A percentile compares a stretch with the other conserved stretches of the same genome.
Conservation (phyloP, 35 echinoderm and acorn worm species). For the Patiria miniata region DNA sequence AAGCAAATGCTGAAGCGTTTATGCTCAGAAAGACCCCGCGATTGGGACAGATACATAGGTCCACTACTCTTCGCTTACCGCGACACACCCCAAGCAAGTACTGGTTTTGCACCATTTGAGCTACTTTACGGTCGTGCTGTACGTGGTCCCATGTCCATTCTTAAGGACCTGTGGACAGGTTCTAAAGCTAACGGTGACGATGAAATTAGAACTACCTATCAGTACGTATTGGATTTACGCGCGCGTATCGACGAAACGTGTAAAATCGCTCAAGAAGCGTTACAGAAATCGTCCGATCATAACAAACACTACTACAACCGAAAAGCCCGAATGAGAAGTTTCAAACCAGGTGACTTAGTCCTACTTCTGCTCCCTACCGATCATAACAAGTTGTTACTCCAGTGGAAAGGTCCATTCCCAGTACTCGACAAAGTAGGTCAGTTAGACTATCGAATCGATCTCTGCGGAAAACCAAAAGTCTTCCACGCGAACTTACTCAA, state of each 20-base stretch:
- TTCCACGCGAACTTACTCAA: no score
- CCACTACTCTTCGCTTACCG: no score
- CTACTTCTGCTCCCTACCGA: slow-evolving; percentile 55
- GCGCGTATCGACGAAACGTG: neutral
- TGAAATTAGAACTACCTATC: neutral
- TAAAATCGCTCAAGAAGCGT: neutral
- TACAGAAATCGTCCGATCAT: slow-evolving; percentile 16
- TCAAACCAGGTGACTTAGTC: slow-evolving; percentile 58
- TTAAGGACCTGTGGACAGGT: neutral
- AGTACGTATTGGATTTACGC: slow-evolving; percentile 9
- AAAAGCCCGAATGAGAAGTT: slow-evolving; percentile 27
- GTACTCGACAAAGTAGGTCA: slow-evolving; percentile 18
- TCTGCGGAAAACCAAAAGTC: neutral
- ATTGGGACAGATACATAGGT: no score
- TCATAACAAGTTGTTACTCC: slow-evolving; percentile 50
- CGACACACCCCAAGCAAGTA: no score
- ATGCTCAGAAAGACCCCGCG: no score
- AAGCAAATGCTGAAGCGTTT: no score
- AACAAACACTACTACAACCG: slow-evolving; percentile 47
- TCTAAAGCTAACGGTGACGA: no score
- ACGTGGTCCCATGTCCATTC: neutral
- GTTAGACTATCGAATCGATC: neutral
- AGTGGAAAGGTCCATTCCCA: no score
- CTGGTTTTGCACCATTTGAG: no score
- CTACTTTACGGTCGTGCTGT: no score